Base-by-base conservation (phyloP, 2,797 vertebrate genomes). In the Diceros bicornis region DNA sequence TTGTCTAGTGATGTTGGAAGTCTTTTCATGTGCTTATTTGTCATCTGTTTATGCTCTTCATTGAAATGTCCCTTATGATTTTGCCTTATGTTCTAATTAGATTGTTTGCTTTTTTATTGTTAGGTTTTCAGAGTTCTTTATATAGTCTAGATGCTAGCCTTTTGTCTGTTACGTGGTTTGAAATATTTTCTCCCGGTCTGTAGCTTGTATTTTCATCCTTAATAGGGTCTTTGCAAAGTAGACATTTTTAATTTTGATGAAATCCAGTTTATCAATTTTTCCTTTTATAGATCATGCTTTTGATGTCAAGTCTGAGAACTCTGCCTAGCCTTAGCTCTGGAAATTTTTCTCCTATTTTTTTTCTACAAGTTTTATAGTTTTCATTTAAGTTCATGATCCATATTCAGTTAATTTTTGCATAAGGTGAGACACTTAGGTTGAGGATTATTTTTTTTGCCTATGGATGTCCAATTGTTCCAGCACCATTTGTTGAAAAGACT, bases 121-220 rank as follows among this genome's bases (percentile, higher is more conserved):
- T 77, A 47, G 47, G 32, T 77, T 55, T 85, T 86, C 29, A 59
- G 82, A 86, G 23, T 68, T 77, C 82, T 93, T 84, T 92, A 64
- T 50, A 21, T 84, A 77, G 32, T 75, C 29, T 93, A 34, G 16
- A 77, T 68, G 68, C 17, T 47, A 78, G 37, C 47, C 17, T 34
- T 68, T 93, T 81, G 14, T n/a, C 47, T 12, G 20, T 44, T 55
- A 57, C 77, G 14, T 92, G 47, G 59, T 57, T 75, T 34, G 34
- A 72, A 85, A 81, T 59, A 59, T 59, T 91, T 91, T 78, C 10
- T 69, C 29, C 14, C 34, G 59, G 50, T 59, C 89, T 52, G 3
- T 74, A 74, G 50, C 23, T 77, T 89, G 32, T 77, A 61, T 84
- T 78, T 94, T 94, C 75, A 50, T 93, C 20, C 41, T 13, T 71